These are phyloP conservation scores for Hyposoter dolosus DNA, from an alignment of 2,888 invertebrate genomes.

Conservation along the genomic window DNA sequence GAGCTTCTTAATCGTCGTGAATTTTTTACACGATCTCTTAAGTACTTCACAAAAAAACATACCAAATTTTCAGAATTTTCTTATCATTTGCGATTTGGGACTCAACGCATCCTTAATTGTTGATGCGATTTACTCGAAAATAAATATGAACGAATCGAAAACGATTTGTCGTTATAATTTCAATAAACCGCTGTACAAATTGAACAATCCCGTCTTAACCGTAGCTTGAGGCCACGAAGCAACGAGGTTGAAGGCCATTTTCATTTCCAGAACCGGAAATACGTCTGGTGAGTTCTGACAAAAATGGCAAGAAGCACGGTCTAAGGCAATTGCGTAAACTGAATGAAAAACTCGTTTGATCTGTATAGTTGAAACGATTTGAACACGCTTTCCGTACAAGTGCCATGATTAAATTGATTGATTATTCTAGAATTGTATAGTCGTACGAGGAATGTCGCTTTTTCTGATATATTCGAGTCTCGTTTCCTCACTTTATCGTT, in stretches of 20 bases:
- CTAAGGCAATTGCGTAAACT: not conserved
- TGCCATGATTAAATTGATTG: not conserved
- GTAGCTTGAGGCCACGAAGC: not conserved
- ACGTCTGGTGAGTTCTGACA: not conserved
- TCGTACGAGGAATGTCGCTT: not conserved
- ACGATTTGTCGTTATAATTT: not conserved
- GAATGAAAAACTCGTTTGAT: slow-evolving; percentile 3
- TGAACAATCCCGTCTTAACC: not conserved
- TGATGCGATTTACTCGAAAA: not conserved
- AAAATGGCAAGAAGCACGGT: not conserved
- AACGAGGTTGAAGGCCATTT: slow-evolving; percentile 1
- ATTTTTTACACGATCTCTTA: no score
- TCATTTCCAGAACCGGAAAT: slow-evolving; percentile 15
- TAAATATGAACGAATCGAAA: not conserved
- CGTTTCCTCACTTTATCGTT: not conserved
- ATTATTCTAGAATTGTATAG: not conserved
- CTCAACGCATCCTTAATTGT: no score
- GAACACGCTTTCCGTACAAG: slow-evolving; percentile 2
- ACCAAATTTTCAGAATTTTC: no score
- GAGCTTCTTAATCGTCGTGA: no score
- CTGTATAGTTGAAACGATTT: not conserved
- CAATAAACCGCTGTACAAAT: not conserved
- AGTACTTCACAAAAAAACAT: no score
- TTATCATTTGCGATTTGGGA: no score
- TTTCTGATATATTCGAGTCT: not conserved